Conservation (phyloP, 2,797 vertebrate genomes). For the Adelosebastes latens region DNA sequence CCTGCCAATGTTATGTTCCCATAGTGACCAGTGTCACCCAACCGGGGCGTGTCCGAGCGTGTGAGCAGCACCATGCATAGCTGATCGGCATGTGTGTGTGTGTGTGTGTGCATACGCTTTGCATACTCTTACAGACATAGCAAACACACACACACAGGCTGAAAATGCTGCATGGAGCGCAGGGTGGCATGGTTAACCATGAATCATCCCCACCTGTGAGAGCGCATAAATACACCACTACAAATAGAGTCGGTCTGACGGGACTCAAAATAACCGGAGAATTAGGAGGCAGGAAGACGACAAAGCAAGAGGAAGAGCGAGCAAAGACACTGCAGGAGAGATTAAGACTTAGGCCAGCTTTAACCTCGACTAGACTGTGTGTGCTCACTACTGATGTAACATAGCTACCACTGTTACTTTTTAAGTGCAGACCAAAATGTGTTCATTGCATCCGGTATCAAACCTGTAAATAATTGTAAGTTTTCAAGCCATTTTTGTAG, state of each 20-base stretch:
- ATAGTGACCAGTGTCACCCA: conserved; percentile 78
- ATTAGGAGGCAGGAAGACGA: conserved; percentile 55
- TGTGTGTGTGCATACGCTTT: conserved; percentile 46
- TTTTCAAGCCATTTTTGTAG: neutral
- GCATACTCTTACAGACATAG: conserved; percentile 53
- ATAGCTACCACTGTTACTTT: neutral
- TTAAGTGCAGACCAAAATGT: neutral
- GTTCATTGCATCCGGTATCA: neutral
- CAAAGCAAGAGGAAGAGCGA: conserved; percentile 27
- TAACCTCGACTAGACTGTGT: conserved; percentile 6
- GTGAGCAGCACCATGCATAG: conserved; percentile 46
- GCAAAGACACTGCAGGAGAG: conserved; percentile 37
- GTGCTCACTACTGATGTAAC: neutral
- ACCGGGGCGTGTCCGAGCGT: conserved; percentile 68
- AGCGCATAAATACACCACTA: conserved; percentile 62
- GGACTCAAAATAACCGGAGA: conserved; percentile 70
- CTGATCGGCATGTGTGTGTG: conserved; percentile 36
- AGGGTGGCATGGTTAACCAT: conserved; percentile 47
- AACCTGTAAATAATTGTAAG: neutral
- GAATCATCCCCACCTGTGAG: conserved; percentile 72
- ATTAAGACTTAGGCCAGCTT: conserved; percentile 39
- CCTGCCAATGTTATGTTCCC: conserved; percentile 73
- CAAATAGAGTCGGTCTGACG: conserved; percentile 63
- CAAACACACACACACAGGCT: conserved; percentile 11
- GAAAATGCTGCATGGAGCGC: conserved; percentile 14